These are phyloP conservation scores for Nemotelus pantherinus DNA, from an alignment of 2,888 invertebrate species.

Conservation along the genomic window DNA sequence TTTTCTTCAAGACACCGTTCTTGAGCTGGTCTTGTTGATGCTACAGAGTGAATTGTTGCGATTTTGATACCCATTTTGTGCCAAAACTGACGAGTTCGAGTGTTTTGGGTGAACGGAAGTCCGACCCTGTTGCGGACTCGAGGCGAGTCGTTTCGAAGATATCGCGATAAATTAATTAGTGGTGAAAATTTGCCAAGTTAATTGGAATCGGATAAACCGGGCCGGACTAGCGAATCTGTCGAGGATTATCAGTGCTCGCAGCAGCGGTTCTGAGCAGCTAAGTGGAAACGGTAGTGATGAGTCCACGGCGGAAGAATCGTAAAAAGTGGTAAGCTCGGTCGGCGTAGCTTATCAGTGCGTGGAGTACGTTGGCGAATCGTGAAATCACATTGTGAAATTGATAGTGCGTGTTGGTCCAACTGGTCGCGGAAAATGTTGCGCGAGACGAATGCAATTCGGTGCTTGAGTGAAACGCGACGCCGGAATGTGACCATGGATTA, in stretches of 20 bases:
- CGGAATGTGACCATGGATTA: conserved; percentile 33
- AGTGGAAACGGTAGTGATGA: background rate
- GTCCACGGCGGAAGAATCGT: background rate
- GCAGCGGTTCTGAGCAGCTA: background rate
- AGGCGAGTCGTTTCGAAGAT: background rate
- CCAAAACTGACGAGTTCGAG: background rate
- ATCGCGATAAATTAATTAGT: conserved; percentile 23
- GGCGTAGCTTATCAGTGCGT: conserved; percentile 5
- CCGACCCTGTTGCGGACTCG: too few relatives aligned
- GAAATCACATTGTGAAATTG: conserved; percentile 7
- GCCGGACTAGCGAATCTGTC: background rate
- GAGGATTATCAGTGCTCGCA: conserved; percentile 36
- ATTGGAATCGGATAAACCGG: background rate
- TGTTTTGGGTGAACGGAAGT: background rate
- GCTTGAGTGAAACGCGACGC: background rate
- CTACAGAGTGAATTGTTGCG: too few relatives aligned
- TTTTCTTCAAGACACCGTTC: too few relatives aligned
- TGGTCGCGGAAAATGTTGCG: background rate
- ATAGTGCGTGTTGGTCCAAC: background rate
- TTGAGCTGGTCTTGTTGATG: too few relatives aligned
- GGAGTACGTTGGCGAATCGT: conserved; percentile 7
- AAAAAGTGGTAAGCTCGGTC: conserved; percentile 10
- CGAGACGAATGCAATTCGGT: background rate
- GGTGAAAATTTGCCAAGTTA: background rate
- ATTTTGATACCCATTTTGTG: too few relatives aligned